These are phyloP conservation scores for Pelochelys cantorii DNA, from an alignment of 2,797 vertebrate genomes.

Conservation along the genomic window DNA sequence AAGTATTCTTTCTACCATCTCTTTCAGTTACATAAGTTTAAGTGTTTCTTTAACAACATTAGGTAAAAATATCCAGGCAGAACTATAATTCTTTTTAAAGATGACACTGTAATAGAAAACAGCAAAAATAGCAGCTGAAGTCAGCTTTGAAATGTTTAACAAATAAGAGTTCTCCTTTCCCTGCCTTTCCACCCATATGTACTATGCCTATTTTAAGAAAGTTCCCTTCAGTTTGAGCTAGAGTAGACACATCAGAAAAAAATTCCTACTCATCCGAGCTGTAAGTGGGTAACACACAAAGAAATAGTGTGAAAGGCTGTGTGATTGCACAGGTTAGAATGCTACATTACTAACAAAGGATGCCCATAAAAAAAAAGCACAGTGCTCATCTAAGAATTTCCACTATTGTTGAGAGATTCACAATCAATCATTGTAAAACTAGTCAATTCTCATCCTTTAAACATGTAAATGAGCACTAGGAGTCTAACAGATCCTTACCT, in stretches of 20 bases:
- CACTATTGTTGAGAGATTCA: background rate
- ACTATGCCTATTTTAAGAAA: background rate
- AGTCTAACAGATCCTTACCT: background rate
- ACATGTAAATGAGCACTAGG: background rate
- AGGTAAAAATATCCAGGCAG: background rate
- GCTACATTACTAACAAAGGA: background rate
- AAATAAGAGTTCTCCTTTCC: background rate
- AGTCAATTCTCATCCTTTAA: background rate
- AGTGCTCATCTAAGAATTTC: constrained; percentile 5
- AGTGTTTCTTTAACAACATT: background rate
- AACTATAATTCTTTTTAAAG: constrained; percentile 17
- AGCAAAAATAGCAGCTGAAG: constrained; percentile 30
- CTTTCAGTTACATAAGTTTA: background rate
- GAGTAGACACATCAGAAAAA: background rate
- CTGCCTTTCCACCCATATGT: background rate
- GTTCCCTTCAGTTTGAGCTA: background rate
- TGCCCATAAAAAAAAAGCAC: background rate
- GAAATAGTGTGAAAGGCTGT: background rate
- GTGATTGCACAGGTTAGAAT: background rate
- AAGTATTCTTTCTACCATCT: background rate
- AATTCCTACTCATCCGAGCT: background rate
- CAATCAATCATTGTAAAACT: background rate
- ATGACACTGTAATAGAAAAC: background rate
- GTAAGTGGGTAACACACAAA: background rate
- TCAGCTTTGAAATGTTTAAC: constrained; percentile 14